Evolutionary conservation across 2,797 vertebrate genomes (phyloP), one percentile per base, ranked within the genome.

Genomic region (Buphagus erythrorhynchus): DNA sequence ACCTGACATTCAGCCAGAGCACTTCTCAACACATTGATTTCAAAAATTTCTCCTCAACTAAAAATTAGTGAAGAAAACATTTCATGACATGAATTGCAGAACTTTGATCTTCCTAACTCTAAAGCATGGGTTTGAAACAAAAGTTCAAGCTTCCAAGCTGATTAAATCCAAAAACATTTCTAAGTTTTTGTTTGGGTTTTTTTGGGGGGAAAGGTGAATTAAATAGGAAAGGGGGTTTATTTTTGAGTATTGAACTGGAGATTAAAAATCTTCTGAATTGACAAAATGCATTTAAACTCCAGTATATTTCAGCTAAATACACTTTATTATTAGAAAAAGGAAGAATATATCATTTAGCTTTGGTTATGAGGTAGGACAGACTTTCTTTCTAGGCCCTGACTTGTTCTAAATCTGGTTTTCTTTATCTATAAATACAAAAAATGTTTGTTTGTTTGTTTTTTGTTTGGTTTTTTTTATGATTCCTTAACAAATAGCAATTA

Each of bases 371-470:
- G 6, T 40, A 79, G 24, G 25, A 75, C 9, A 58, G 8, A 52
- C 8, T 52, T 21, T 28, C 21, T 75, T 92, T 78, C 54, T 54
- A 68, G 9, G 19, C 15, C 7, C 9, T 72, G 40, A 22, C 6
- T 72, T 61, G 10, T 21, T 38, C 49, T 45, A 73, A 65, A 78
- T 51, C 9, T 46, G 5, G 1, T 52, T 84, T 55, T 75, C n/a
- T 62, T 79, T 78, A 75, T 20, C 35, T 54, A 43, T 6, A 82
- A 74, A 49, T 26, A 38, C 2, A 48, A 42, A 79, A 59, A 40
- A 26, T 13, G 3, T 26, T 25, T 14, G 9, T 2, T n/a, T n/a
- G 13, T 2, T 10, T 19, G 10, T 14, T 38, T 61, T 6, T 11
- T 36, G n/a, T n/a, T n/a, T n/a, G n/a, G n/a, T 21, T 20, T 12